Evolutionary conservation across 2,797 vertebrate species (phyloP).

Genomic region (Poeciliopsis turneri): DNA sequence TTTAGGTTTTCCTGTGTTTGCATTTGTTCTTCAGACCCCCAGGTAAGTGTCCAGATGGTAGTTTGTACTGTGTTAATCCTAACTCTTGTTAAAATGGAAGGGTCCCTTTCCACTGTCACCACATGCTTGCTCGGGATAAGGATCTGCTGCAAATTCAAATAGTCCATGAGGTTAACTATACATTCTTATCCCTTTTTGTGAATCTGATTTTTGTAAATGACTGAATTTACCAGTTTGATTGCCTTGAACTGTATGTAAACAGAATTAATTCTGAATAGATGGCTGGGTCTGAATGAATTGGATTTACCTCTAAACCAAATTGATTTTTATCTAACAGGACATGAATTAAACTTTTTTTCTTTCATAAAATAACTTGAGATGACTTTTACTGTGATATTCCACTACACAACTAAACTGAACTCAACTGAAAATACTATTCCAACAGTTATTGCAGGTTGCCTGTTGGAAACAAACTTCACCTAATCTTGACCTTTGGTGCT

Average conservation of each 20-base stretch:
- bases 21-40: background rate
- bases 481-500: background rate
- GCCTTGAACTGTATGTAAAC: background rate
- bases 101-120: background rate
- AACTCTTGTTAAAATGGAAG: background rate
- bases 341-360: background rate
- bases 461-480: background rate
- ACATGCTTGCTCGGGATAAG: background rate
- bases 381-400: background rate
- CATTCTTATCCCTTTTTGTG: background rate
- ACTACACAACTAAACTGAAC: background rate
- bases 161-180: background rate
- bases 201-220: background rate
- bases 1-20: background rate
- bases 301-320: background rate
- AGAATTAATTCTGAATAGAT: background rate
- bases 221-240: background rate
- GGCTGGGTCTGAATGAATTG: background rate
- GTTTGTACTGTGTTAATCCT: background rate
- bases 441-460: background rate
- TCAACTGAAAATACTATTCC: background rate
- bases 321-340: background rate
- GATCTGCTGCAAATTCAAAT: background rate
- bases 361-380: background rate
- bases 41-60: background rate